Evolutionary conservation across 2,888 invertebrate species (phyloP).

Genomic region (Patella pellucida): DNA sequence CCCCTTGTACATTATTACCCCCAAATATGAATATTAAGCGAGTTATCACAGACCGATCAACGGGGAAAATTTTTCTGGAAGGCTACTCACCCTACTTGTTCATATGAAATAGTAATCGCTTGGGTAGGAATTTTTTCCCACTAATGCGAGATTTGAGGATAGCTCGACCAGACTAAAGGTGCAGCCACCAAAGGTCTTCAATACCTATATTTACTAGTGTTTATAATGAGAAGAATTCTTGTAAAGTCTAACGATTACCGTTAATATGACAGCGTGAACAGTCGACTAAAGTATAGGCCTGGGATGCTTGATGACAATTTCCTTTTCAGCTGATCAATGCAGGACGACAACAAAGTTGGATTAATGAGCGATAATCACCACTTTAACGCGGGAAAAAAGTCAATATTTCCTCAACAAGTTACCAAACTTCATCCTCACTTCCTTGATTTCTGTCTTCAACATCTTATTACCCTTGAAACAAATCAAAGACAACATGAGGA

Average conservation of each 20-base stretch:
- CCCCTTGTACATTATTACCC: no score
- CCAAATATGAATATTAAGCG: no score
- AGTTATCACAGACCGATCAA: no score
- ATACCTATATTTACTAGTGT: neutral
- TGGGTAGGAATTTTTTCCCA: no score
- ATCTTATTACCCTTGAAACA: neutral
- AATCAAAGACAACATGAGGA: neutral
- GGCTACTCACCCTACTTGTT: no score
- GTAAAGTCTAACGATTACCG: slow-evolving; percentile 1
- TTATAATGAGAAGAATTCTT: neutral
- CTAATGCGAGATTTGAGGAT: no score
- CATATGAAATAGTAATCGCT: no score
- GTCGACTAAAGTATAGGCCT: neutral
- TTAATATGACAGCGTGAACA: slow-evolving; percentile 4
- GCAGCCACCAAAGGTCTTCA: no score
- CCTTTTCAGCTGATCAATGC: neutral
- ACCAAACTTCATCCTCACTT: neutral
- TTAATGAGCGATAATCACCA: slow-evolving; percentile 7
- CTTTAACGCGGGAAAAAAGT: neutral
- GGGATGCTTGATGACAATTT: neutral
- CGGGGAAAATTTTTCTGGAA: no score
- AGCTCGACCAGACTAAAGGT: no score
- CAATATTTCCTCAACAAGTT: slow-evolving; percentile 10
- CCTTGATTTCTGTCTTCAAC: neutral
- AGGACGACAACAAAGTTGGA: neutral